Evolutionary conservation across 2,113 vertebrate species (phyloP).

Genomic region (Pyxicephalus adspersus): DNA sequence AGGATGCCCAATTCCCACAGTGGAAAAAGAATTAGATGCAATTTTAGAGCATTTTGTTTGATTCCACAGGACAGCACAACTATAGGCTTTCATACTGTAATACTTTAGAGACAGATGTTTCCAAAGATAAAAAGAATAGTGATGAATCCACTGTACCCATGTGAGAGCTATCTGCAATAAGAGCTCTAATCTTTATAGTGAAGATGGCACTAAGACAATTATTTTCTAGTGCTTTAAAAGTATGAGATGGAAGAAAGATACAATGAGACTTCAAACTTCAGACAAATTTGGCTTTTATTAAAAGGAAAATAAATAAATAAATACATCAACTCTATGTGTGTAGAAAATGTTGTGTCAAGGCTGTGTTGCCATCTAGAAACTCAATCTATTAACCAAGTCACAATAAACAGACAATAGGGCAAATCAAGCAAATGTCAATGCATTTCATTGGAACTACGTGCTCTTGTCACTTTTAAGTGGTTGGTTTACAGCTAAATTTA

Average conservation of each 20-base stretch:
- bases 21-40: constrained; percentile 9
- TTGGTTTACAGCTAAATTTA: too few species aligned
- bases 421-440: too few species aligned
- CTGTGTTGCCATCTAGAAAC: too few species aligned
- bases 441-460: too few species aligned
- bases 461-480: too few species aligned
- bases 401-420: too few species aligned
- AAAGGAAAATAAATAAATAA: too few species aligned
- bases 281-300: too few species aligned
- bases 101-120: constrained; percentile 38
- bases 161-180: constrained; percentile 30
- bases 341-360: too few species aligned
- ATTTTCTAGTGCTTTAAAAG: constrained; percentile 33
- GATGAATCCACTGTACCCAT: not conserved
- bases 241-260: not conserved
- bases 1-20: not conserved
- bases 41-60: constrained; percentile 42
- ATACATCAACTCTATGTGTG: too few species aligned
- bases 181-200: constrained; percentile 4
- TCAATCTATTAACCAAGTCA: too few species aligned
- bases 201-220: constrained; percentile 9
- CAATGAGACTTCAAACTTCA: not conserved
- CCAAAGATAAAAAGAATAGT: constrained; percentile 42
- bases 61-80: constrained; percentile 16
- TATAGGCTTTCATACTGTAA: constrained; percentile 16